Conservation (phyloP, 2,113 vertebrate species). For the Tyto alba region DNA sequence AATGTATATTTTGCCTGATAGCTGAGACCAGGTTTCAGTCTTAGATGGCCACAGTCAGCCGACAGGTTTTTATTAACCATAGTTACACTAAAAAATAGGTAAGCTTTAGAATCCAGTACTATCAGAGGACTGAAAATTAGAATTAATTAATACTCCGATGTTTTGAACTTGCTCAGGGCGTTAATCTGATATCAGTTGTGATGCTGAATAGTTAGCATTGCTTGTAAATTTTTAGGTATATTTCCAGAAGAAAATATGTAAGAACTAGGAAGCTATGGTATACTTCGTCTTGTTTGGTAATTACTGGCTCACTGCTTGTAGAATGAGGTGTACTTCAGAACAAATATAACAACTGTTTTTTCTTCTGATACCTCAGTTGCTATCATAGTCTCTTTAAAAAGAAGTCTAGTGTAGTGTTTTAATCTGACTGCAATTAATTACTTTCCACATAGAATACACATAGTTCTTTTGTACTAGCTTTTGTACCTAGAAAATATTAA, state of each 20-base stretch:
- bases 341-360: not conserved
- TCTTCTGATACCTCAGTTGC: not conserved
- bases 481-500: not conserved
- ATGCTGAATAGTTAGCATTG: not conserved
- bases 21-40: not conserved
- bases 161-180: not conserved
- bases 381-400: not conserved
- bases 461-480: not conserved
- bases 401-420: not conserved
- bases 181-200: not conserved
- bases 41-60: not conserved
- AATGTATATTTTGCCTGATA: not conserved
- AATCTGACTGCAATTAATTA: not conserved
- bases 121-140: not conserved
- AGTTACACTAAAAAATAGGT: not conserved
- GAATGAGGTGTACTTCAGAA: not conserved
- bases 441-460: not conserved
- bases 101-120: not conserved
- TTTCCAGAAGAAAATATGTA: not conserved
- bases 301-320: not conserved
- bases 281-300: not conserved
- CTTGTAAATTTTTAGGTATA: not conserved
- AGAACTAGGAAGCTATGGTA: not conserved
- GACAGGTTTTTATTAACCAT: not conserved
- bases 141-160: not conserved